phyloP scores from a whole-genome alignment of 2,113 vertebrate species.

The Muntiacus muntjak region DNA sequence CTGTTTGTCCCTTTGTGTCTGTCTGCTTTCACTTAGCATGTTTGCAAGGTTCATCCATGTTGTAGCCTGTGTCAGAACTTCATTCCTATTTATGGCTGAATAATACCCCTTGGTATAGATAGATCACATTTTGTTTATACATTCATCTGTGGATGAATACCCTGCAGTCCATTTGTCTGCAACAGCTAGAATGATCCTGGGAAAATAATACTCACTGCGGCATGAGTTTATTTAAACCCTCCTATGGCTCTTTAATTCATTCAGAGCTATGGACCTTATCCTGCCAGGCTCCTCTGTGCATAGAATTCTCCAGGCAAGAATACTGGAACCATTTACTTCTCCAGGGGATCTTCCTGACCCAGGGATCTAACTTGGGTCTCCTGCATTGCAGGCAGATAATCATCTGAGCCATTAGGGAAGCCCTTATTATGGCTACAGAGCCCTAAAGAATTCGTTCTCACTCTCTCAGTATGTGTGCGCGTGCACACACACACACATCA shows the following conservation, averaged over 20 bases:
- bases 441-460: not conserved
- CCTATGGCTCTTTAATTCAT: not conserved
- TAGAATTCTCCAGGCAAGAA: not conserved
- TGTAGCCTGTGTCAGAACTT: too few relatives aligned
- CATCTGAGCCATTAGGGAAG: not conserved
- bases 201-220: not conserved
- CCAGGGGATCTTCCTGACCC: not conserved
- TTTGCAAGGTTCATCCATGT: not conserved
- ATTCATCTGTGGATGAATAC: not conserved
- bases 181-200: not conserved
- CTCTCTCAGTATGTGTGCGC: not conserved
- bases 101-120: not conserved
- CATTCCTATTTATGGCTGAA: not conserved
- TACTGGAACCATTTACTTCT: not conserved
- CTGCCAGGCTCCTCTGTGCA: not conserved
- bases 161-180: not conserved
- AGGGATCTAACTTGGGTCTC: not conserved
- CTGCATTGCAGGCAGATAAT: not conserved
- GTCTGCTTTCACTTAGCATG: not conserved
- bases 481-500: rapidly evolving
- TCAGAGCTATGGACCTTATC: not conserved
- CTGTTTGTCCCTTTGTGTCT: not conserved
- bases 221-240: not conserved
- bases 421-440: not conserved
- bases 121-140: not conserved